A percentile compares a stretch with the other conserved stretches of the same genome.
phyloP scores from a whole-genome alignment of 1,140 invertebrate genomes.

The Danaus plexippus region DNA sequence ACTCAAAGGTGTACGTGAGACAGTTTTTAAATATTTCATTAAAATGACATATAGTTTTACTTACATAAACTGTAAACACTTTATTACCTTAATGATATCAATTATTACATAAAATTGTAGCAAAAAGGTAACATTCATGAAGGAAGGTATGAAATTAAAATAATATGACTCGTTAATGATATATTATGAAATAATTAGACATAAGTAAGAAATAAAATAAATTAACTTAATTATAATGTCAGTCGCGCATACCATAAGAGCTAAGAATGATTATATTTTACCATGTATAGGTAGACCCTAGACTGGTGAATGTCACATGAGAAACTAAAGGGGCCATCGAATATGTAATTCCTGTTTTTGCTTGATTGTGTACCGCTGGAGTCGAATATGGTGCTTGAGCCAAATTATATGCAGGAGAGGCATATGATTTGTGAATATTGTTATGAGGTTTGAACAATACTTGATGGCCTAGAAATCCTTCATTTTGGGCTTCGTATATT shows the following conservation, averaged over 20 bases:
- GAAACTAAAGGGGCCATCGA: slow-evolving; percentile 31
- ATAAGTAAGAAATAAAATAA: slow-evolving; percentile 21
- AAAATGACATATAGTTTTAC: no score
- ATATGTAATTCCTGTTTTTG: slow-evolving; percentile 28
- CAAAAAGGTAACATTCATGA: no score
- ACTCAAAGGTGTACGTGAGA: slow-evolving; percentile 13
- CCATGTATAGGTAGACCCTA: slow-evolving; percentile 35
- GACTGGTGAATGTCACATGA: slow-evolving; percentile 32
- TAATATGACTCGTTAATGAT: slow-evolving; percentile 3
- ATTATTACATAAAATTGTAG: no score
- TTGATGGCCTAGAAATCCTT: no score
- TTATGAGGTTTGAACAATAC: neutral
- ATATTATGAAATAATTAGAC: slow-evolving; percentile 2
- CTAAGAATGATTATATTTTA: slow-evolving; percentile 24
- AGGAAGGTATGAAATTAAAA: no score
- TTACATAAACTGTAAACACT: no score
- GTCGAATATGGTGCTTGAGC: neutral
- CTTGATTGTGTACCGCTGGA: slow-evolving; percentile 6
- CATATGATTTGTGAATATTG: neutral
- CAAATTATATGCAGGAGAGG: no score
- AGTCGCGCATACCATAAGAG: slow-evolving; percentile 28
- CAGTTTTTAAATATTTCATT: no score
- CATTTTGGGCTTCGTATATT: slow-evolving; percentile 14
- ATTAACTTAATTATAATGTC: slow-evolving; percentile 32
- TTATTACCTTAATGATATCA: no score